Evolutionary conservation across 2,113 vertebrate genomes (phyloP), one percentile per base, ranked within the genome.

Genomic region (Lepidothrix coronata): DNA sequence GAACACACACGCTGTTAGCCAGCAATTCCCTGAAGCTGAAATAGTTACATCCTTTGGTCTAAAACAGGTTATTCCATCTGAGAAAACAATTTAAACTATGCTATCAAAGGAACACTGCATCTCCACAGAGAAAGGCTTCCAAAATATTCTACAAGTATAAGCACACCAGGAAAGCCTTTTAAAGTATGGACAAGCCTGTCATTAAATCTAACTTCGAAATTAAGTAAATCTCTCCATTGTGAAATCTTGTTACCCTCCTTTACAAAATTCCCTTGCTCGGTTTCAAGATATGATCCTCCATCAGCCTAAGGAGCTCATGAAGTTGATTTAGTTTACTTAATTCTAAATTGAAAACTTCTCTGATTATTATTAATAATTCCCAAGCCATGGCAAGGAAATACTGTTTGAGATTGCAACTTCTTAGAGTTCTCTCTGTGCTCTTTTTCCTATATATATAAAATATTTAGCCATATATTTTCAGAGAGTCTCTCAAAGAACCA

Each of bases 181-280:
- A 80, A 91, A 80, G 75, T 43, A 18, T 62, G 71, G 61, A 74
- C 66, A 86, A 89, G 41, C 35, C 92, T 96, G 81, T 63, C 65
- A 79, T 76, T 88, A 91, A 67, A 95, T 46, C 46, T 70, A 59
- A 55, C 35, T 93, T 84, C 58, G 61, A 74, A 51, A 66, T 52
- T 49, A 62, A 96, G 44, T 81, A 93, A 91, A 93, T 83, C 31
- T 54, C 44, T 65, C 55, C 24, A 49, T 17, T 88, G 75, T 46
- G 62, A 92, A 92, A 95, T 75, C 85, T 87, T 94, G n/a, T 72
- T 84, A 85, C 22, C 5, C 11, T 88, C 16, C 31, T 91, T 92
- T 67, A 88, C 17, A 92, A 91, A 93, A 89, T 52, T 84, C 35
- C 22, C 54, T 81, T 91, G 23, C 39, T 67, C 33, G 63, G 35